Evolutionary conservation across 2,888 invertebrate species (phyloP), one percentile per base, ranked within the genome.

Genomic region (Troides aeacus): DNA sequence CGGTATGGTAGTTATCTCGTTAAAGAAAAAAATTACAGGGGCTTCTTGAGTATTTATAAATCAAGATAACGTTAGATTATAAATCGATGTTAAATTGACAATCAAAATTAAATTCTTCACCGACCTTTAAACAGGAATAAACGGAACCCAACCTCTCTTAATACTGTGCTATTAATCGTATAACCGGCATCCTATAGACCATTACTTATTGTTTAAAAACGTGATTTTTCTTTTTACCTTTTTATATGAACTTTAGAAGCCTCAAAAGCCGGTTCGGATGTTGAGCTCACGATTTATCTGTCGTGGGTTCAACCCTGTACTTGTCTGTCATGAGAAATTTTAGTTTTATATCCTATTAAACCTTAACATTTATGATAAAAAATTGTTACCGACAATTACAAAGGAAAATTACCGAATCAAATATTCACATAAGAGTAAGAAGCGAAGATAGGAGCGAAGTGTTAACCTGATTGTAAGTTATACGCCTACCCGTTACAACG

Each of bases 111-210:
- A 72, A 67, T 68, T 69, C 64, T 67, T 24, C 64, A 73, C 71
- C 71, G 73, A 74, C 65, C 66, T 68, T 72, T 53, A 21, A 56
- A 61, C 39, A 61, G 60, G 72, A 68, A 63, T 58, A 58, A 66
- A 64, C 68, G 62, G 64, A 65, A 68, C 69, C 71, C 76, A 76
- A 81, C 79, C 78, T 79, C 77, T 77, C 77, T 72, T 71, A 74
- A 75, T 78, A 79, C 77, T 72, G 75, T 80, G 77, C 73, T 74
- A 74, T 74, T 73, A 74, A 73, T 72, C 72, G 72, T 53, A 30
- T 24, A 30, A 23, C 30, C 50, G n/a, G 23, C 50, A 23, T 50
- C 23, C 50, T 24, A 15, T 23, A 21, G 23, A 10, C 5, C 46
- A 21, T 50, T 24, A 46, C 23, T 50, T 58, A 23, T 23, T 58